A percentile compares a stretch with the other conserved stretches of the same genome.
Conservation (phyloP, 2,797 vertebrate genomes). For the Halcyon smyrnensis region DNA sequence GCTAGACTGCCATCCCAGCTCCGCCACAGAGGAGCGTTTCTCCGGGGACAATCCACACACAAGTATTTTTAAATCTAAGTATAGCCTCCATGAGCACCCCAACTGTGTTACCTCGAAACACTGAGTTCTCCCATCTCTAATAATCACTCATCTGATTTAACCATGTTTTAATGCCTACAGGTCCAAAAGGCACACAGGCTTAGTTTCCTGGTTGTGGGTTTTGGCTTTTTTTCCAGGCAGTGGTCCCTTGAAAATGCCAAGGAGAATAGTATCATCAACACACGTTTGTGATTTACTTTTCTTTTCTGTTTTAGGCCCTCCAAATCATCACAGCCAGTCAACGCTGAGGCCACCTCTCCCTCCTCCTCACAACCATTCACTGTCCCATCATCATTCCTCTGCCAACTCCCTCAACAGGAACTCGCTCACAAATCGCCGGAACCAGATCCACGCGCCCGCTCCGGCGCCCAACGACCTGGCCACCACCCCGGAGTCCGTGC, state of each 20-base stretch:
- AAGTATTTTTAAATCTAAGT: background rate
- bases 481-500: slow-evolving; percentile 95
- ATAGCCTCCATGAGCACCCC: background rate
- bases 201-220: background rate
- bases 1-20: background rate
- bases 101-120: background rate
- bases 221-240: background rate
- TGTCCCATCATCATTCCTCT: slow-evolving; percentile 94
- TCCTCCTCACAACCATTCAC: slow-evolving; percentile 94
- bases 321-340: slow-evolving; percentile 96
- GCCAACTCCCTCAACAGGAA: slow-evolving; percentile 98
- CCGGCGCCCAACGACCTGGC: slow-evolving; percentile 91
- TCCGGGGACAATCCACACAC: background rate
- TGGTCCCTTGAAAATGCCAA: accelerated
- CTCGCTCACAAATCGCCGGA: slow-evolving; percentile 92
- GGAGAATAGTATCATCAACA: background rate
- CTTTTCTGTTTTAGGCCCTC: slow-evolving; percentile 83
- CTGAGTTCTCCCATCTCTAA: background rate
- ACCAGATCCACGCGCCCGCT: slow-evolving; percentile 90
- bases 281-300: background rate
- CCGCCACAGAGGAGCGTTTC: background rate
- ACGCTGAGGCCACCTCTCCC: slow-evolving; percentile 94
- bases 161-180: background rate
- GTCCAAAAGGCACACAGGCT: background rate
- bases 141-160: background rate